Evolutionary conservation across 2,113 vertebrate species (phyloP).

Genomic region (Rhea pennata): DNA sequence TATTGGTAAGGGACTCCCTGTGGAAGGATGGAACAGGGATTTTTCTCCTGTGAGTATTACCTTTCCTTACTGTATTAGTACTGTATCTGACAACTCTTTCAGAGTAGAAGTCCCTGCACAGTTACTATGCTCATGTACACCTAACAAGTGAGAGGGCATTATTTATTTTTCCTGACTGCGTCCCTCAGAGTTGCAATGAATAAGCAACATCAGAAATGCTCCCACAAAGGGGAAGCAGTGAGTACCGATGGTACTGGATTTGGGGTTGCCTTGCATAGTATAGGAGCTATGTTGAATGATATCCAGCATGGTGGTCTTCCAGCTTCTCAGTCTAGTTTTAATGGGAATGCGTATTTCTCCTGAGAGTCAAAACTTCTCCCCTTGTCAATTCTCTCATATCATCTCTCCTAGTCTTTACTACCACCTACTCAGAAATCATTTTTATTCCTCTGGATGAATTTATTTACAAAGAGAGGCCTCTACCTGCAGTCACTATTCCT

Average conservation of each 20-base stretch:
- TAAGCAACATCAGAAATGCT: not conserved
- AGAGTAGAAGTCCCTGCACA: not conserved
- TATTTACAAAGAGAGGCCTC: not conserved
- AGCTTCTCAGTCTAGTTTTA: not conserved
- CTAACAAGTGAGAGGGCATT: not conserved
- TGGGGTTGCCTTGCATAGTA: not conserved
- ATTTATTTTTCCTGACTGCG: rapidly evolving
- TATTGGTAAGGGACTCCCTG: not conserved
- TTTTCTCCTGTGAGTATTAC: not conserved
- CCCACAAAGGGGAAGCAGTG: not conserved
- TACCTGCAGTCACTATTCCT: not conserved
- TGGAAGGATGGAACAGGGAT: not conserved
- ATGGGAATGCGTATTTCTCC: not conserved
- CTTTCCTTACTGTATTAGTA: not conserved
- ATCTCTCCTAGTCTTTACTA: not conserved
- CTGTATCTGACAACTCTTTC: not conserved
- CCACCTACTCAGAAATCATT: not conserved
- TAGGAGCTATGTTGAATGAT: not conserved
- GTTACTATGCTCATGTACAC: not conserved
- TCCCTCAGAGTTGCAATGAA: not conserved
- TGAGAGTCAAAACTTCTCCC: not conserved
- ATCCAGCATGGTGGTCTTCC: not conserved
- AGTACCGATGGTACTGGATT: not conserved
- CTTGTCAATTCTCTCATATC: rapidly evolving
- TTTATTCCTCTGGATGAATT: not conserved